phyloP scores from a whole-genome alignment of 1,140 invertebrate species.

The Drosophila sechellia region DNA sequence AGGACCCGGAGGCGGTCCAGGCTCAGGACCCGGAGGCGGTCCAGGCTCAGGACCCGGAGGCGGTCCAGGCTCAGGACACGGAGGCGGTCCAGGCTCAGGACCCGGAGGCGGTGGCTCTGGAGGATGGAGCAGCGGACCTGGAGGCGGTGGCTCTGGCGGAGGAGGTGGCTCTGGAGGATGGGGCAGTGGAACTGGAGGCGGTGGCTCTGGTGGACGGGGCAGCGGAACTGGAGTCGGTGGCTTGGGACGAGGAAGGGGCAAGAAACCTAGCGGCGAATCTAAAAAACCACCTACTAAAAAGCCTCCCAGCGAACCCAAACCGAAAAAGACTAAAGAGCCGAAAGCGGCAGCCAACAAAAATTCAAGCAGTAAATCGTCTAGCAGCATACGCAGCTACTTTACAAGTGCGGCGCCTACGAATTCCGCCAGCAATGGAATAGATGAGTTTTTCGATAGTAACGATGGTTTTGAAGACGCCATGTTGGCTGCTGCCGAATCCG shows the following conservation, averaged over 20 bases:
- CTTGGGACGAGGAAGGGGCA: background rate
- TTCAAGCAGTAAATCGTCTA: background rate
- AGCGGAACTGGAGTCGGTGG: constrained; percentile 6
- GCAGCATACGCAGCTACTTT: constrained; percentile 46
- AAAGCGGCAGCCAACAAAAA: constrained; percentile 7
- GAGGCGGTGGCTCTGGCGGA: constrained; percentile 9
- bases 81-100: too few relatives aligned
- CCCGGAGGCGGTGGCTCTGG: background rate
- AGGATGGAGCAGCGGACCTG: constrained; percentile 6
- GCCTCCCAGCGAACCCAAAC: constrained; percentile 14
- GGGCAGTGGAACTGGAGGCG: constrained; percentile 2
- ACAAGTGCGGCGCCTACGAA: background rate
- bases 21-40: constrained; percentile 38
- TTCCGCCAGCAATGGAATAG: constrained; percentile 17
- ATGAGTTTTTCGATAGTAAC: constrained; percentile 74
- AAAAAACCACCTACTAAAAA: constrained; percentile 28
- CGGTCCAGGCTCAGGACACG: too few relatives aligned
- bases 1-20: constrained; percentile 30
- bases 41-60: constrained; percentile 36
- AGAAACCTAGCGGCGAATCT: background rate
- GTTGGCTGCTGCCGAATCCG: constrained; percentile 32
- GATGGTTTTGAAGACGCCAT: constrained; percentile 77
- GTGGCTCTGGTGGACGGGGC: constrained; percentile 18
- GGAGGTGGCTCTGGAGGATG: constrained; percentile 4
- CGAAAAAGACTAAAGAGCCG: constrained; percentile 13